A percentile compares a stretch with the other conserved stretches of the same genome.
Conservation (phyloP, 2,797 vertebrate species). For the Lacerta viridis region DNA sequence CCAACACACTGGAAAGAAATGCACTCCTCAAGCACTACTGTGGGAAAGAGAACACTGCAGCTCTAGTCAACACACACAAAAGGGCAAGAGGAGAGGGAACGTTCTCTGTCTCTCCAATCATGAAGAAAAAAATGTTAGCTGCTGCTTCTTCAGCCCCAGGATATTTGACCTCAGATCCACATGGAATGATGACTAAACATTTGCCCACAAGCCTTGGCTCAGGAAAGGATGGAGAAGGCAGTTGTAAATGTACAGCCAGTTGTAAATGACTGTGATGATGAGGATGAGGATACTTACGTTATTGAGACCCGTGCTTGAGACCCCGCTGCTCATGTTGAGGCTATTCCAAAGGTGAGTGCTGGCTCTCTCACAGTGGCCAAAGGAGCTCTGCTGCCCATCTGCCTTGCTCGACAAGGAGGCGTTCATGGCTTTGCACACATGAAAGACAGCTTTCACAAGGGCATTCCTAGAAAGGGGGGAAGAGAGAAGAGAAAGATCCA, state of each 20-base stretch:
- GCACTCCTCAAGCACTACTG: neutral
- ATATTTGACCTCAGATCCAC: neutral
- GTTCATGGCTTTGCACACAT: slow-evolving; percentile 92
- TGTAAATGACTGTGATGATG: too few relatives aligned
- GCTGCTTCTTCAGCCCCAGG: neutral
- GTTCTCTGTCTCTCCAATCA: neutral
- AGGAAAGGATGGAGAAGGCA: neutral
- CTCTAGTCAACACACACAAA: neutral
- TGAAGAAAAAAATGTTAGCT: neutral
- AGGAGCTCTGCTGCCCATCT: slow-evolving; percentile 85
- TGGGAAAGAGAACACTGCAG: slow-evolving; percentile 4
- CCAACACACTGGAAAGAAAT: neutral
- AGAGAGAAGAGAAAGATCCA: neutral
- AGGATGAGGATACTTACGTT: slow-evolving; percentile 80
- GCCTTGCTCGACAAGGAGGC: slow-evolving; percentile 89
- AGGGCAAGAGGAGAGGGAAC: slow-evolving; percentile 9
- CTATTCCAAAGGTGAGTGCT: slow-evolving; percentile 91
- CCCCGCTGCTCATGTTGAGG: slow-evolving; percentile 83
- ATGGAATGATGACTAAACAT: neutral
- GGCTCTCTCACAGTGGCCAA: slow-evolving; percentile 91
- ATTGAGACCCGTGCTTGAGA: slow-evolving; percentile 86
- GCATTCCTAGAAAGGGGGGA: slow-evolving; percentile 84
- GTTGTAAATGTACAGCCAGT: too few relatives aligned
- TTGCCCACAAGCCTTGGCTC: neutral
- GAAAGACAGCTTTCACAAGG: slow-evolving; percentile 90